Conservation (phyloP, 2,888 invertebrate genomes). For the Ptilodon capucinus region DNA sequence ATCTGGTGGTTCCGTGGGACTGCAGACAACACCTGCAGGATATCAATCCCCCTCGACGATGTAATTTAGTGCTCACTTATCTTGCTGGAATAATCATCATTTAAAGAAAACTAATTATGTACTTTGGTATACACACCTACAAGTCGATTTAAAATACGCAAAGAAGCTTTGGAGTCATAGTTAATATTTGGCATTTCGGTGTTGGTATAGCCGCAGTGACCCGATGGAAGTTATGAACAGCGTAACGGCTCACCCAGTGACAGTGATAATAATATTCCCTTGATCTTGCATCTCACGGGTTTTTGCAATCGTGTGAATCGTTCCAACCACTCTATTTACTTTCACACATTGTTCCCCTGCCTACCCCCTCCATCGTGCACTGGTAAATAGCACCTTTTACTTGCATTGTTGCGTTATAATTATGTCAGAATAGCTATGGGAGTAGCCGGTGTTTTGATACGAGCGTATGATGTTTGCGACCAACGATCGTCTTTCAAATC, state of each 20-base stretch:
- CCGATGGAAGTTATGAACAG: neutral
- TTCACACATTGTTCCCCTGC: neutral
- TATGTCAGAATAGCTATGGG: neutral
- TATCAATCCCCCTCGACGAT: neutral
- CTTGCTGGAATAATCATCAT: too few species aligned
- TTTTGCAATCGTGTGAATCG: conserved; percentile 3
- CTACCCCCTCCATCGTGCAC: neutral
- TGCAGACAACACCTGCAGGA: neutral
- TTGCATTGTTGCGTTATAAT: neutral
- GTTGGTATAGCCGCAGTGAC: neutral
- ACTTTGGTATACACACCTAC: too few species aligned
- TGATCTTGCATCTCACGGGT: conserved; percentile 2
- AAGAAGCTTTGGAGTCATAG: too few species aligned
- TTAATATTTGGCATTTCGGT: too few species aligned
- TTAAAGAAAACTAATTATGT: too few species aligned
- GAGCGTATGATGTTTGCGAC: too few species aligned
- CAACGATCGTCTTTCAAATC: too few species aligned
- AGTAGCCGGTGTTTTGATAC: too few species aligned
- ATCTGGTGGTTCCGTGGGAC: neutral
- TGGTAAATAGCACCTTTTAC: neutral
- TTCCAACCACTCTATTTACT: neutral
- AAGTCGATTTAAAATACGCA: too few species aligned
- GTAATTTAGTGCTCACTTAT: neutral
- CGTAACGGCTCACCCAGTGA: conserved; percentile 29
- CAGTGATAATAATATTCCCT: conserved; percentile 36